Evolutionary conservation across 37 sponge, comb jelly and placozoan species (phyloP), one percentile per base, ranked within the genome.

Genomic region (Aplysina aerophoba): DNA sequence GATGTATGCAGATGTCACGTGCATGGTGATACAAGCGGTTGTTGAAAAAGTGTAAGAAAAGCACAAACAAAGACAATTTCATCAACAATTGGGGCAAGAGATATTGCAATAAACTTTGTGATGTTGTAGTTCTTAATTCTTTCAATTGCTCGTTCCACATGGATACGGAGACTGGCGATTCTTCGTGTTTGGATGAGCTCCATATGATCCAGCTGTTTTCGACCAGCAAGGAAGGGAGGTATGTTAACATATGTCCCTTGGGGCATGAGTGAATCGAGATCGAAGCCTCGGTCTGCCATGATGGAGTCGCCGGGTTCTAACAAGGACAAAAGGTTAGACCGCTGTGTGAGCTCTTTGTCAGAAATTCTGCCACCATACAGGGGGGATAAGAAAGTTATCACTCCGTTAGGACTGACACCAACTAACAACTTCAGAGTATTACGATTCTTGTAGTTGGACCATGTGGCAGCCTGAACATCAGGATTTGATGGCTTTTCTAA

Each of bases 101-200:
- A 20, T 30, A 21, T 71, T 11, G 73, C 16, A 33, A 35, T 35
- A 30, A 34, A 71, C n/a, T 20, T 21, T 30, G 73, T 28, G 33
- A 89, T 92, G 83, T 82, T 75, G 69, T 54, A 87, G 36, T 80
- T 85, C 50, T 90, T 90, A 8, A 90, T 68, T 81, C 81, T 59
- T 34, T 79, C 84, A 55, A 87, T 90, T 50, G 63, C 71, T 62
- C 91, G 37, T 36, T 90, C 87, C 27, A 90, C 86, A 75, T 81
- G 88, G 30, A 91, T 88, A 30, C 92, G 58, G n/a, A 88, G 66
- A 55, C 84, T 84, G 19, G 88, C 83, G 1, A 91, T 88, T 22
- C 80, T 53, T 25, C 86, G 14, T 74, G 86, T 82, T 39, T 75
- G 73, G 15, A 82, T 17, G 1, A 85, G 53, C 59, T 90, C 86